Base-by-base conservation (phyloP, 2,113 vertebrate genomes). In the Lynx canadensis region DNA sequence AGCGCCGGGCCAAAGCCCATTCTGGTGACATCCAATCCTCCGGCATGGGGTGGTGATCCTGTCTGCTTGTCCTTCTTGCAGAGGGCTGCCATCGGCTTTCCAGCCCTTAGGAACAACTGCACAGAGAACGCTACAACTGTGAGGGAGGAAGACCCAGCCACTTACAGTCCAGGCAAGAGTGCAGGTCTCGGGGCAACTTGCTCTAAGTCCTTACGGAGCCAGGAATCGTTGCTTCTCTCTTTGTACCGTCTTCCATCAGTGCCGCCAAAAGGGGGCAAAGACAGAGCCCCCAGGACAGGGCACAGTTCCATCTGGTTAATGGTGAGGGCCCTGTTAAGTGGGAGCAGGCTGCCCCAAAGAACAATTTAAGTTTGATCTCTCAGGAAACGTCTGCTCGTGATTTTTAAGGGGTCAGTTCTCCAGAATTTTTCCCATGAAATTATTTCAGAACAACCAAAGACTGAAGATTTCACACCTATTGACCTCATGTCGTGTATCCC, bases 21-120 rank as follows among this genome's bases (percentile, higher is more conserved):
- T n/a, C 57, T 63, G n/a, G 21, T 7, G 78, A 79, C 25, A 65
- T 7, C 45, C 41, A 25, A 4, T 65, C 41, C 36, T 52, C n/a
- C 18, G 19, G 25, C 2, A 3, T 3, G 9, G 50, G 63, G 9
- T 5, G 4, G 3, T 1, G 1, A 16, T 29, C 14, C 23, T 7
- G 0, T 65, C 60, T 12, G 10, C 29, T 57, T 23, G 55, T 18
- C 52, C 57, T 38, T 80, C 71, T 21, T 21, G 29, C 21, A 85
- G 21, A n/a, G 36, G 31, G 60, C 41, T 2, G 0, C 60, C 4
- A 9, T 31, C 4, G 29, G 6, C 60, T 60, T 31, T 29, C 63
- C 71, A 78, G 13, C 18, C 33, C 65, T 10, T n/a, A n/a, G 0
- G 21, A 48, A 45, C 19, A 19, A 5, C 15, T 27, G 27, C 3